Base-by-base conservation (phyloP, 1,140 invertebrate species). In the Danaus melanippus region DNA sequence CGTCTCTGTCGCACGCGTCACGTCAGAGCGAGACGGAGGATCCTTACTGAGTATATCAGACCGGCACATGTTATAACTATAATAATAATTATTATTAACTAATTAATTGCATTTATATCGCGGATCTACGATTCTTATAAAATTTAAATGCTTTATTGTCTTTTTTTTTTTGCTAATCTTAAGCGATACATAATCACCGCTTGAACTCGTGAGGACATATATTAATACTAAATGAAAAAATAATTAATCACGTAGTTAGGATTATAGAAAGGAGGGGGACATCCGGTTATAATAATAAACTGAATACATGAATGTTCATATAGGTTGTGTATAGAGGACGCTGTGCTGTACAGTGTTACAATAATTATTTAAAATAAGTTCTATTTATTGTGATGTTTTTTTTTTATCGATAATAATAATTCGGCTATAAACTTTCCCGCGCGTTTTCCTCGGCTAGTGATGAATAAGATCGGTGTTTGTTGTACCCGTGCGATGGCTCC, bases 341-440 rank as follows among this genome's bases (percentile, higher is more conserved):
- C 72, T 73, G 67, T 63, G 46, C 56, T 68, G 42, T 44, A 56
- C 63, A 61, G 67, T 64, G 67, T 64, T 65, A 68, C 61, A 66
- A 63, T 67, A 68, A 62, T 74, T 71, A 66, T 75, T 69, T 72
- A 72, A 66, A 68, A 66, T 71, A 71, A 71, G 67, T 73, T 76
- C 67, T 79, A 75, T 79, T 79, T 79, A 76, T 79, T 79, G 76
- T 76, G 76, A 79, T 78, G 65, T 73, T 76, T 71, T 72, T 69
- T 62, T 55, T 60, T 67, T 67, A 56, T 64, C 58, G 55, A 55
- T 63, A 64, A 67, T 60, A 56, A 50, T 50, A 50, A 56, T 56
- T 50, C 42, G 47, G 53, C 46, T 44, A 32, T 32, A 32, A 32
- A 32, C 21, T 7, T 32, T 32, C 21, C 21, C 21, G 21, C 21